Percentiles rank a stretch among this genome's conserved stretches.
phyloP scores from a whole-genome alignment of 2,797 vertebrate genomes.

The Sparus aurata region DNA sequence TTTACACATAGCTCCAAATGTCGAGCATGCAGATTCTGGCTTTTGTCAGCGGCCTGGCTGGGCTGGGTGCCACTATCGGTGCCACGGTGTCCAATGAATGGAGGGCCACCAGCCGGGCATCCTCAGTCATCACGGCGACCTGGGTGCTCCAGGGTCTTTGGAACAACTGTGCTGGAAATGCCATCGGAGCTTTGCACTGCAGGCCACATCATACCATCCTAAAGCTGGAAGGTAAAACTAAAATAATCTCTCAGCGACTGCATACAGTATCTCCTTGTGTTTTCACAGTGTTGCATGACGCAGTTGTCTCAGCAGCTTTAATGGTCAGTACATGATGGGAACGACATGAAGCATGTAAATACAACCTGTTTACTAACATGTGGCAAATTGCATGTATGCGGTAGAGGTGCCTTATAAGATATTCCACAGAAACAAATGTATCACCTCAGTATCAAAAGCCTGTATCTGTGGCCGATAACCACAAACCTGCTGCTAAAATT shows the following conservation, averaged over 20 bases:
- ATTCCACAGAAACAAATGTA: not conserved
- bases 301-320: not conserved
- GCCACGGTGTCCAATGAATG: slow-evolving; percentile 93
- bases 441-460: not conserved
- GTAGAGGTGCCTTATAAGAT: not conserved
- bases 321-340: not conserved
- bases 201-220: slow-evolving; percentile 91
- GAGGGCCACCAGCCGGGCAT: slow-evolving; percentile 92
- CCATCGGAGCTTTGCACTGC: slow-evolving; percentile 92
- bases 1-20: slow-evolving; percentile 78
- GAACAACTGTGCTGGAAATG: slow-evolving; percentile 95
- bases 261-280: not conserved
- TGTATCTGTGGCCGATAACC: not conserved
- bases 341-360: not conserved
- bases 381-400: not conserved
- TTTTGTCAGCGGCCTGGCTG: slow-evolving; percentile 88
- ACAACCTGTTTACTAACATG: not conserved
- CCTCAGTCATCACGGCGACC: slow-evolving; percentile 94
- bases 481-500: not conserved
- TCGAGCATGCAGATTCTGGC: slow-evolving; percentile 90
- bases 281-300: not conserved
- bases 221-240: slow-evolving; percentile 89
- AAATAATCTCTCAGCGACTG: not conserved
- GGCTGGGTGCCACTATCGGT: slow-evolving; percentile 89
- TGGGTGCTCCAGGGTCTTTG: slow-evolving; percentile 96